Percentiles rank a stretch among this genome's conserved stretches.
Evolutionary conservation across 2,888 invertebrate genomes (phyloP).

Genomic region (Perdita meconis): DNA sequence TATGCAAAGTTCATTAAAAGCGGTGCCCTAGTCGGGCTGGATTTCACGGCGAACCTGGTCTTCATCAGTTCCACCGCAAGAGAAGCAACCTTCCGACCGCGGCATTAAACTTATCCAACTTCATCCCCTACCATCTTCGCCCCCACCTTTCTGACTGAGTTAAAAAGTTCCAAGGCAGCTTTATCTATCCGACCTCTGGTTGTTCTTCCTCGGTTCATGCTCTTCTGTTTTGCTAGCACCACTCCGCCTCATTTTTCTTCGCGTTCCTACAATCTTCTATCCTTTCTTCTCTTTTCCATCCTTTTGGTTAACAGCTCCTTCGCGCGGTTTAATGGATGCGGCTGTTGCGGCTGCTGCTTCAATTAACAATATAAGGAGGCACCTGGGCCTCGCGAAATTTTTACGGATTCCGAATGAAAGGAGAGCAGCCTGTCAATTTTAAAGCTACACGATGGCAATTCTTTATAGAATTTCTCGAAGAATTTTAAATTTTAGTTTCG

Average conservation of each 20-base stretch:
- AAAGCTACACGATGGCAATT: too few species aligned
- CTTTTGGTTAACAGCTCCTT: conserved; percentile 12
- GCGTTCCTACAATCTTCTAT: conserved; percentile 17
- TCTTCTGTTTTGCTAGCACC: conserved; percentile 30
- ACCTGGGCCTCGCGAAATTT: too few species aligned
- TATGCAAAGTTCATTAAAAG: conserved; percentile 82
- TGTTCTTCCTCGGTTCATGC: conserved; percentile 33
- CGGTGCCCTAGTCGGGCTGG: conserved; percentile 66
- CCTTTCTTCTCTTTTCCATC: neutral
- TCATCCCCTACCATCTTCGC: conserved; percentile 31
- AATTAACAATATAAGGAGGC: too few species aligned
- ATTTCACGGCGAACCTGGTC: conserved; percentile 33
- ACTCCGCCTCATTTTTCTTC: conserved; percentile 23
- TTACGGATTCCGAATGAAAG: too few species aligned
- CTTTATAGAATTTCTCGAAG: too few species aligned
- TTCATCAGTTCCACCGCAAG: conserved; percentile 34
- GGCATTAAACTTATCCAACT: conserved; percentile 69
- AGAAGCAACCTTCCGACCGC: conserved; percentile 47
- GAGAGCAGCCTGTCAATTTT: too few species aligned
- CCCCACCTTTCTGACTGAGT: conserved; percentile 19
- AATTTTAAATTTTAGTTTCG: too few species aligned
- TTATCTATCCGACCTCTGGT: conserved; percentile 43
- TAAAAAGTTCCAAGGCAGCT: conserved; percentile 60
- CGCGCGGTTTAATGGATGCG: neutral
- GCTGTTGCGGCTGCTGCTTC: too few species aligned